Percentiles rank a stretch among this genome's conserved stretches.
phyloP scores from a whole-genome alignment of 2,113 vertebrate species.

The Gopherus flavomarginatus region DNA sequence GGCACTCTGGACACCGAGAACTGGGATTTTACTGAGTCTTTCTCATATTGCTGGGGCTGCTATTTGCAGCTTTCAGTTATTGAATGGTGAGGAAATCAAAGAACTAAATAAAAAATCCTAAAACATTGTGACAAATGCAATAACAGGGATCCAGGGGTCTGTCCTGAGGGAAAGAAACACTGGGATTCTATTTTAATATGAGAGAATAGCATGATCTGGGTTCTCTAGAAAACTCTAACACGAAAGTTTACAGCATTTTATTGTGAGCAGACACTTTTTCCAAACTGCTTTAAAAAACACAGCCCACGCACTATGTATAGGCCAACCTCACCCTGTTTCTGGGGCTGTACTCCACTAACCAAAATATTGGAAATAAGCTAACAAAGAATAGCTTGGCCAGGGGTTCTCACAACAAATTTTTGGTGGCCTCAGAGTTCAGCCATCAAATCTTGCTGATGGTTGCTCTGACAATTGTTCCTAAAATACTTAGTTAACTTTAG shows the following conservation, averaged over 20 bases:
- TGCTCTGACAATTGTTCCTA: too few relatives aligned
- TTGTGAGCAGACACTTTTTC: neutral
- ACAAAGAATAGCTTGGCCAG: rapidly evolving
- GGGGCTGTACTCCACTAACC: neutral
- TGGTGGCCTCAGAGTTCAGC: too few relatives aligned
- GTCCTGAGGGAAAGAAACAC: neutral
- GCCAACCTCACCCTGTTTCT: neutral
- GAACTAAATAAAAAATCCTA: neutral
- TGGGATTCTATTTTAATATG: neutral
- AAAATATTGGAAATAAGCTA: neutral
- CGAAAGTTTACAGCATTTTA: neutral
- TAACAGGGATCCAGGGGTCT: neutral
- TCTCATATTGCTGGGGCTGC: neutral
- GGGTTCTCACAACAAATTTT: too few relatives aligned
- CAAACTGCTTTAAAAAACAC: neutral
- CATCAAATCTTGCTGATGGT: too few relatives aligned
- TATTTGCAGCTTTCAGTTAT: neutral
- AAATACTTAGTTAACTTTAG: too few relatives aligned
- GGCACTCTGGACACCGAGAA: neutral
- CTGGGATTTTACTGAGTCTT: neutral
- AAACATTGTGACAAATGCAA: neutral
- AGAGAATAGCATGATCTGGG: neutral
- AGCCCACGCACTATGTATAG: neutral
- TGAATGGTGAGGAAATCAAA: neutral
- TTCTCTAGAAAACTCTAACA: neutral